Evolutionary conservation across 2,113 vertebrate species (phyloP).

Genomic region (Percopsis transmontana): DNA sequence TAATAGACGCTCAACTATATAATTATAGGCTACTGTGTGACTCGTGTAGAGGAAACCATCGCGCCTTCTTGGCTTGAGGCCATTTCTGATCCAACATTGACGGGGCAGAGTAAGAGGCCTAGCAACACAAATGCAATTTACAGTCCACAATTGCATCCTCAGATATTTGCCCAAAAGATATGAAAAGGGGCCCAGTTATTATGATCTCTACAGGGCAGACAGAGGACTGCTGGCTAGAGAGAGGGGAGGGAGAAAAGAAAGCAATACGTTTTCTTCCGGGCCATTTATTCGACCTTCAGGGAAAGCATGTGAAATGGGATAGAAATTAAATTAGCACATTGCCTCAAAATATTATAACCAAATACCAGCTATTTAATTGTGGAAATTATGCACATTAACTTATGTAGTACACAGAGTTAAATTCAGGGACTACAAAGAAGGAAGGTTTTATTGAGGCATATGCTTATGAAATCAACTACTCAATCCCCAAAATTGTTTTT

Average conservation of each 20-base stretch:
- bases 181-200: conserved; percentile 41
- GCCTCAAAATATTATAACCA: conserved; percentile 48
- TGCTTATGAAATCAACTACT: no score
- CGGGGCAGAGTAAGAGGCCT: conserved; percentile 12
- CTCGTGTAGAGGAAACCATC: conserved; percentile 26
- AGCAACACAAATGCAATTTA: conserved; percentile 37
- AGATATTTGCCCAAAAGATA: conserved; percentile 43
- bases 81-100: conserved; percentile 38
- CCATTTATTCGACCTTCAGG: conserved; percentile 47
- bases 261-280: conserved; percentile 21
- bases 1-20: conserved; percentile 45
- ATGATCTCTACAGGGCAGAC: conserved; percentile 49
- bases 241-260: conserved; percentile 26
- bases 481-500: no score
- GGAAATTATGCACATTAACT: conserved; percentile 39
- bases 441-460: no score
- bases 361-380: conserved; percentile 52
- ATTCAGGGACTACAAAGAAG: conserved; percentile 31
- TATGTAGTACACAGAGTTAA: conserved; percentile 41
- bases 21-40: conserved; percentile 47
- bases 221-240: conserved; percentile 33
- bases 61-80: conserved; percentile 27
- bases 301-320: conserved; percentile 42
- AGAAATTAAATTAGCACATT: conserved; percentile 63
- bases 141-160: conserved; percentile 25